Conservation (phyloP, 1,140 invertebrate species). For the Drosophila obscura region DNA sequence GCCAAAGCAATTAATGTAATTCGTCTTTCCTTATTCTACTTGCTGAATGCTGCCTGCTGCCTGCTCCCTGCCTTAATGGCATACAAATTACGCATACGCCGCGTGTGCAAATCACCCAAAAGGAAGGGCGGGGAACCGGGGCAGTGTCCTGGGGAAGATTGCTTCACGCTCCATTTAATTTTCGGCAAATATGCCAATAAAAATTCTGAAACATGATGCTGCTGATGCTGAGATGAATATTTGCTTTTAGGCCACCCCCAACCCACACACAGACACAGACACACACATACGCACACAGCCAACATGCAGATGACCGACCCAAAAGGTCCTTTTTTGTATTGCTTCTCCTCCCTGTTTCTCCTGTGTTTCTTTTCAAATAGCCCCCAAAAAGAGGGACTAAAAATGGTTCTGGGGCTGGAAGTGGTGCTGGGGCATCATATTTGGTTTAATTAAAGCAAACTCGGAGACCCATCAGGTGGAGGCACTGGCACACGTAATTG, state of each 20-base stretch:
- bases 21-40: constrained; percentile 31
- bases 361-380: constrained; percentile 51
- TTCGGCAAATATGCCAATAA: constrained; percentile 80
- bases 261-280: background rate
- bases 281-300: too few species aligned
- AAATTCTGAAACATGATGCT: constrained; percentile 69
- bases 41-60: background rate
- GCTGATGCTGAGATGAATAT: constrained; percentile 61
- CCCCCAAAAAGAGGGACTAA: constrained; percentile 11
- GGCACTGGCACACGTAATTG: constrained; percentile 12
- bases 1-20: constrained; percentile 75
- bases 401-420: constrained; percentile 22
- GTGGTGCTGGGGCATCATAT: constrained; percentile 36
- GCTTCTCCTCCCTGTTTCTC: constrained; percentile 11
- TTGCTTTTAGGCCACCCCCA: constrained; percentile 47
- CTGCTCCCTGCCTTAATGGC: constrained; percentile 33
- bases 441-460: constrained; percentile 69
- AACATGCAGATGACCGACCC: background rate
- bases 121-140: background rate
- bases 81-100: constrained; percentile 75
- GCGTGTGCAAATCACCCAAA: constrained; percentile 47
- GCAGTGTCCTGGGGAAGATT: constrained; percentile 25
- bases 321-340: constrained; percentile 33
- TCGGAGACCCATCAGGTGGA: constrained; percentile 41
- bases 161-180: constrained; percentile 76